phyloP scores from a whole-genome alignment of 2,113 vertebrate species.

The Amphiprion ocellaris region DNA sequence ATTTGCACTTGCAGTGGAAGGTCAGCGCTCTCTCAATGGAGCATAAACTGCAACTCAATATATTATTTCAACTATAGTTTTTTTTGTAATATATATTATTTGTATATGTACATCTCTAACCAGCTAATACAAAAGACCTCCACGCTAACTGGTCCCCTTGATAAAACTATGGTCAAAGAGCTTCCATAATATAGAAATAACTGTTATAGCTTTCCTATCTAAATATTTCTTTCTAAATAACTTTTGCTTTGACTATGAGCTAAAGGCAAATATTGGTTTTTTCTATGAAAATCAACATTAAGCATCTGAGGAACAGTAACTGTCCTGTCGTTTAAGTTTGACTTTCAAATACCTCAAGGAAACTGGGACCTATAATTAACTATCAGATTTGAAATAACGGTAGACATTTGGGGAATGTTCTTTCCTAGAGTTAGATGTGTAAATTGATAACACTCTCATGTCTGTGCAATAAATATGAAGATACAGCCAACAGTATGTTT shows the following conservation, averaged over 20 bases:
- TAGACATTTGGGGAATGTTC: neutral
- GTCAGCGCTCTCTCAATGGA: slow-evolving; percentile 13
- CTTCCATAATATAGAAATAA: slow-evolving; percentile 21
- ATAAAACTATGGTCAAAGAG: neutral
- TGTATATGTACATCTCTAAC: slow-evolving; percentile 63
- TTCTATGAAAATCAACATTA: slow-evolving; percentile 60
- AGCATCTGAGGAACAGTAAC: slow-evolving; percentile 14
- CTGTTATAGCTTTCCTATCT: slow-evolving; percentile 2
- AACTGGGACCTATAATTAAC: neutral
- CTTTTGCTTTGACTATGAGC: slow-evolving; percentile 34
- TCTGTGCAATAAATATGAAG: no score
- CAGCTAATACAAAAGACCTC: slow-evolving; percentile 35
- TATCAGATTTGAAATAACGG: neutral
- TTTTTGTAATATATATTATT: slow-evolving; percentile 59
- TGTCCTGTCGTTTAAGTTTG: slow-evolving; percentile 12
- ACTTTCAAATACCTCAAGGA: slow-evolving; percentile 14
- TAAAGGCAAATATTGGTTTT: slow-evolving; percentile 80
- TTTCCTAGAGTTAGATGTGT: neutral
- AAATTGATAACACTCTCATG: neutral
- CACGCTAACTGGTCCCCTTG: slow-evolving; percentile 13
- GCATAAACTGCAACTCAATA: slow-evolving; percentile 39
- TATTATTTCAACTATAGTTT: slow-evolving; percentile 53
- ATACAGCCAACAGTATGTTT: neutral
- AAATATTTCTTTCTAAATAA: slow-evolving; percentile 49
- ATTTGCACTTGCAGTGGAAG: slow-evolving; percentile 5